Percentiles rank a stretch among this genome's conserved stretches.
Conservation (phyloP, 2,113 vertebrate species). For the Variabilichromis moorii region DNA sequence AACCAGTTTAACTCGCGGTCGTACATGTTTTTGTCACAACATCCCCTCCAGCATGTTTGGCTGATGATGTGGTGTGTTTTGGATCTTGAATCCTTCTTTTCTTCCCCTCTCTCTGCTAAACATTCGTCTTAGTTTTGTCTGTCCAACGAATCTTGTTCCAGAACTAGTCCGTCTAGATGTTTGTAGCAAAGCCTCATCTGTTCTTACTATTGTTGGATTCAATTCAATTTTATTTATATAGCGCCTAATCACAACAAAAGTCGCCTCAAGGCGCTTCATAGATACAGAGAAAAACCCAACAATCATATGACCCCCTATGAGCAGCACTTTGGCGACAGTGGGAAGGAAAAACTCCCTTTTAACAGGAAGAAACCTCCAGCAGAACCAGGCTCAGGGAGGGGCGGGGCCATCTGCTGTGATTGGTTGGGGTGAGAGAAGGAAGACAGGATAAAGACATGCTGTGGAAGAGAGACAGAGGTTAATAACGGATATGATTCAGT, state of each 20-base stretch:
- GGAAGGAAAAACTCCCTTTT: background rate
- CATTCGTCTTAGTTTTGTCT: background rate
- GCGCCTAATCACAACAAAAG: background rate
- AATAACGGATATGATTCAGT: background rate
- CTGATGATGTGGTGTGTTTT: background rate
- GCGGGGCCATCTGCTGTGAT: fast-evolving
- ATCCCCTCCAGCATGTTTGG: background rate
- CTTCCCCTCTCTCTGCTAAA: background rate
- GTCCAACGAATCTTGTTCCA: background rate
- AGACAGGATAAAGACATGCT: background rate
- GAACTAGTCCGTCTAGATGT: fast-evolving
- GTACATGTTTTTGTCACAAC: background rate
- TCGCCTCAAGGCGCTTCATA: fast-evolving
- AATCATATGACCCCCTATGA: background rate
- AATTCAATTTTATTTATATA: background rate
- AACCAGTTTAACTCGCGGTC: background rate
- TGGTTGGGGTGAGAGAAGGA: fast-evolving
- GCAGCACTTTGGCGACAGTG: background rate
- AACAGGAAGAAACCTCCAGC: fast-evolving
- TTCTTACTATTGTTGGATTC: fast-evolving
- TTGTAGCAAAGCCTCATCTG: background rate
- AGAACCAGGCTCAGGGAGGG: background rate
- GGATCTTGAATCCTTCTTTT: background rate
- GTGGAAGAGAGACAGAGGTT: background rate
- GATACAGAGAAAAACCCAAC: background rate